Base-by-base conservation (phyloP, 1,140 invertebrate genomes). In the Anthonomus grandis region DNA sequence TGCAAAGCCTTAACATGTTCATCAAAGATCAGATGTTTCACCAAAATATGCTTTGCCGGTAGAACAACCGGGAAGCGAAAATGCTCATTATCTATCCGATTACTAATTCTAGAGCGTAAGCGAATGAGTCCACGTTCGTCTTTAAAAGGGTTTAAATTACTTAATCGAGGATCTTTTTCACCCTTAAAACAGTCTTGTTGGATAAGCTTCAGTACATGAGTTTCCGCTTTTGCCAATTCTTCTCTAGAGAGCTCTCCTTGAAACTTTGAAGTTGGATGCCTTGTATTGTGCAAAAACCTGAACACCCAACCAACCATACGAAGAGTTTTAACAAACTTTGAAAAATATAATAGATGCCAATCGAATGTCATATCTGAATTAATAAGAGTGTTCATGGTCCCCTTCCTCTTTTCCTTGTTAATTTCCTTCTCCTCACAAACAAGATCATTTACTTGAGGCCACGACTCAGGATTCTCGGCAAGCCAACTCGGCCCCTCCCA, bases 401-500 rank as follows among this genome's bases (percentile, higher is more conserved):
- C 21, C 50, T 62, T 54, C n/a, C 57, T 51, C 12, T 55, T 17
- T 31, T 69, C 68, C 1, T 3, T 18, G n/a, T 37, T 42, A 12
- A 65, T 42, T 25, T 61, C 62, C 8, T 42, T n/a, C 31, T 64
- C 62, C 18, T 66, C 36, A 1, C 27, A 12, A 6, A 44, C 4
- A 5, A 5, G 1, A 1, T 59, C 21, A 0, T 15, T n/a, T n/a
- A n/a, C 36, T 2, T 12, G 19, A 0, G 49, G 49, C 57, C 52
- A 61, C 0, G 50, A 3, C 15, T 1, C 13, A n/a, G 12, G 13
- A 15, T 27, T 3, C 12, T 47, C 13, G 25, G 48, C 39, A 9
- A 57, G 22, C 60, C 60, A 61, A 19, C 31, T 21, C 22, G 75
- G 70, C 15, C 74, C 70, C 59, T 74, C 67, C 69, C 67, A 70